Conservation (phyloP, 2,113 vertebrate species). For the Mellivora capensis region DNA sequence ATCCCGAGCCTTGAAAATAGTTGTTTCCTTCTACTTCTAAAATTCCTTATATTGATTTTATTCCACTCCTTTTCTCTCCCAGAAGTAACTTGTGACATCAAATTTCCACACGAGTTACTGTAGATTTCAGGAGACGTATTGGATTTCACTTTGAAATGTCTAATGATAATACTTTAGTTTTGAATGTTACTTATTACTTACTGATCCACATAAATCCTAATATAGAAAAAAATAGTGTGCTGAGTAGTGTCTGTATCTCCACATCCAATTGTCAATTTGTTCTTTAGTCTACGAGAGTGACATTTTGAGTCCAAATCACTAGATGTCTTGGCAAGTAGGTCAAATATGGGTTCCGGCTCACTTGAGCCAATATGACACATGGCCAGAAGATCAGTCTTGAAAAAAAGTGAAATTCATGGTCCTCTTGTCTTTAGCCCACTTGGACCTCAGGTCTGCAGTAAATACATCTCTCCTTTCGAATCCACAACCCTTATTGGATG, state of each 20-base stretch:
- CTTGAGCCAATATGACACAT: not conserved
- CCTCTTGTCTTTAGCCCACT: not conserved
- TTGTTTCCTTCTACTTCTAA: not conserved
- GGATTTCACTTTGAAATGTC: not conserved
- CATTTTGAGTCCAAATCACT: not conserved
- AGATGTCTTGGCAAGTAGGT: not conserved
- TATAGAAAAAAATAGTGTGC: not conserved
- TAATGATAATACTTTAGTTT: not conserved
- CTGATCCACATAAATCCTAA: constrained; percentile 6
- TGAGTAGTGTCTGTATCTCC: not conserved
- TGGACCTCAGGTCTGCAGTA: not conserved
- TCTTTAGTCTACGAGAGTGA: not conserved
- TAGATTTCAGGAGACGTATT: not conserved
- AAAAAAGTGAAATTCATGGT: not conserved
- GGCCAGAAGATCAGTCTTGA: not conserved
- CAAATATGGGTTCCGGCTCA: not conserved
- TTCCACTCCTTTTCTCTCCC: not conserved
- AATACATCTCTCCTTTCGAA: not conserved
- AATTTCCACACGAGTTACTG: not conserved
- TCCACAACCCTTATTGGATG: not conserved
- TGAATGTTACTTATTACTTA: not conserved
- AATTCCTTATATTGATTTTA: not conserved
- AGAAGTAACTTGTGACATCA: not conserved
- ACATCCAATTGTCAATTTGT: not conserved
- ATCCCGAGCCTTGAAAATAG: not conserved